These are phyloP conservation scores for Chaetura pelagica DNA, from an alignment of 2,113 vertebrate species.

Conservation along the genomic window DNA sequence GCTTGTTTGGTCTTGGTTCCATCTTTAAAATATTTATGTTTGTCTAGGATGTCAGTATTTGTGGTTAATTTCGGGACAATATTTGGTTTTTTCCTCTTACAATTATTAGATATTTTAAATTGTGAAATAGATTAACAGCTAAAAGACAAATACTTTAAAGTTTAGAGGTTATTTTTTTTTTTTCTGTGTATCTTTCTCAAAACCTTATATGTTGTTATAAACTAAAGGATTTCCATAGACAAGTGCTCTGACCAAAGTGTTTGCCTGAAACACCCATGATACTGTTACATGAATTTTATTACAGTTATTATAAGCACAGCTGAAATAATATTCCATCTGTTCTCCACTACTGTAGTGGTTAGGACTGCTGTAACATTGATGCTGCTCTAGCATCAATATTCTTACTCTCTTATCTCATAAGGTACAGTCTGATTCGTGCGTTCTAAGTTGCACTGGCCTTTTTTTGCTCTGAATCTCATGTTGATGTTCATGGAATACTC, in stretches of 20 bases:
- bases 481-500: neutral
- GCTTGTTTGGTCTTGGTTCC: neutral
- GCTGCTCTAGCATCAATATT: neutral
- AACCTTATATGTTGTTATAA: neutral
- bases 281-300: neutral
- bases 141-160: neutral
- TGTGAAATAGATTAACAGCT: neutral
- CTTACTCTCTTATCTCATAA: neutral
- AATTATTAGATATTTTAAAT: neutral
- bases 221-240: neutral
- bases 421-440: neutral
- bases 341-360: neutral
- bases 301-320: neutral
- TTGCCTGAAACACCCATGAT: neutral
- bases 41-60: neutral
- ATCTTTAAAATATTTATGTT: constrained; percentile 2
- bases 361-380: neutral
- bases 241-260: neutral
- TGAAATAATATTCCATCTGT: neutral
- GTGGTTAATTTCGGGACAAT: neutral
- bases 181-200: neutral
- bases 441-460: neutral
- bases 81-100: neutral
- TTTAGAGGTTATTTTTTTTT: neutral
- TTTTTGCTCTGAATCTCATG: neutral